phyloP scores from a whole-genome alignment of 2,113 vertebrate species.

The Platycercus adscitus region DNA sequence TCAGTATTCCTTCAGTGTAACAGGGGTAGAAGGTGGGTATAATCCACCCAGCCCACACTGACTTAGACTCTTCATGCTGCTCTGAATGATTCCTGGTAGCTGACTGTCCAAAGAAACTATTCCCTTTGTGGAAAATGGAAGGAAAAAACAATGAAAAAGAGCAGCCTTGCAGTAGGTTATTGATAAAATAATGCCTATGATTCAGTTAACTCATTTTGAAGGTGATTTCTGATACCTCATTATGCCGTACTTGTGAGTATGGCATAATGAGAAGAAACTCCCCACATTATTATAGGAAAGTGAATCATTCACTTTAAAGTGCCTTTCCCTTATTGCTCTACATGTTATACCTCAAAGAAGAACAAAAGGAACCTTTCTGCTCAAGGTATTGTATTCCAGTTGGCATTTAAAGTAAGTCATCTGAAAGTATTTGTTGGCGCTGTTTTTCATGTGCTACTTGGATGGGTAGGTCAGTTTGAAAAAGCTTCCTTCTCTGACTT shows the following conservation, averaged over 20 bases:
- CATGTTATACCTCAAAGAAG: neutral
- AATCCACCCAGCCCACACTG: neutral
- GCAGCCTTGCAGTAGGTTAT: neutral
- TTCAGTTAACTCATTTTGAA: neutral
- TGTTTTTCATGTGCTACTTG: slow-evolving; percentile 1
- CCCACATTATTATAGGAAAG: neutral
- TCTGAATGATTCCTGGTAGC: neutral
- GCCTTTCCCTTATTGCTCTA: neutral
- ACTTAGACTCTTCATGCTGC: neutral
- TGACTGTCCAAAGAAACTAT: neutral
- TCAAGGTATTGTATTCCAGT: neutral
- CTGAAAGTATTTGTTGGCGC: neutral
- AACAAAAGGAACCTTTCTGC: neutral
- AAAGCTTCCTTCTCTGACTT: neutral
- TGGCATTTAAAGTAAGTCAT: neutral
- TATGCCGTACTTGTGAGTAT: neutral
- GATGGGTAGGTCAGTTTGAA: neutral
- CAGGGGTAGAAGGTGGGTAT: neutral
- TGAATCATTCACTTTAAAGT: neutral
- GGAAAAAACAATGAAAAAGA: neutral
- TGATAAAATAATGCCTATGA: neutral
- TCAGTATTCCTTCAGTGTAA: neutral
- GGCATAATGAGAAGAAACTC: neutral
- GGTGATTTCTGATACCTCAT: neutral
- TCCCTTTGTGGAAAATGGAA: neutral